Evolutionary conservation across 2,113 vertebrate genomes (phyloP), one percentile per base, ranked within the genome.

Genomic region (Ailuropoda melanoleuca): DNA sequence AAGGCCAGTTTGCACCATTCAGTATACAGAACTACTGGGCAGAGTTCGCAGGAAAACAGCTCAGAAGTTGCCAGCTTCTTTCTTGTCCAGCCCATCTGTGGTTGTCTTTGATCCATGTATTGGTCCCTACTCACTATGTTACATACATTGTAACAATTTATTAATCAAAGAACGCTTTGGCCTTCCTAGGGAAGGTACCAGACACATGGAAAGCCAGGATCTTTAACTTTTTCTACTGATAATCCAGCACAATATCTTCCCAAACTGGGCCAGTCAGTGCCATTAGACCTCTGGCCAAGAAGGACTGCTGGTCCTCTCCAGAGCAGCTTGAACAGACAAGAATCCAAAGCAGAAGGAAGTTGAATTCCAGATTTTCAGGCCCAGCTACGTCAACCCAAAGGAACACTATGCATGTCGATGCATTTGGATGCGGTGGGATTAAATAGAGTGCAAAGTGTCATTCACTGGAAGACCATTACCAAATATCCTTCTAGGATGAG

Each of bases 281-380:
- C 82, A 43, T 90, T 74, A 93, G 81, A 95, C 53, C 80, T 93
- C 82, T 72, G 26, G 23, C 23, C 48, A 2, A 17, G 46, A 84
- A 64, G 31, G 11, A 23, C n/a, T 88, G 39, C 24, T 66, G 50
- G 39, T 39, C 31, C 50, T 74, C 53, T 83, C 9, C 10, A 24
- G 26, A 39, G 31, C 23, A 86, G 17, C 64, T 81, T 83, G 26
- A 96, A 89, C 29, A 92, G 55, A 96, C 43, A 92, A 74, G 21
- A 88, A 53, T 68, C 10, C 48, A 91, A 75, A n/a, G 80, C 29
- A 90, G 26, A 75, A 72, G 64, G 55, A 97, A 85, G n/a, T 50
- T 60, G 48, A 81, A 93, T 90, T 78, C 78, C 4, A 80, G 24
- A 84, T 85, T 84, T 95, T 89, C n/a, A 53, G 93, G 68, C 60